Evolutionary conservation across 2,113 vertebrate species (phyloP).

Genomic region (Gymnogyps californianus): DNA sequence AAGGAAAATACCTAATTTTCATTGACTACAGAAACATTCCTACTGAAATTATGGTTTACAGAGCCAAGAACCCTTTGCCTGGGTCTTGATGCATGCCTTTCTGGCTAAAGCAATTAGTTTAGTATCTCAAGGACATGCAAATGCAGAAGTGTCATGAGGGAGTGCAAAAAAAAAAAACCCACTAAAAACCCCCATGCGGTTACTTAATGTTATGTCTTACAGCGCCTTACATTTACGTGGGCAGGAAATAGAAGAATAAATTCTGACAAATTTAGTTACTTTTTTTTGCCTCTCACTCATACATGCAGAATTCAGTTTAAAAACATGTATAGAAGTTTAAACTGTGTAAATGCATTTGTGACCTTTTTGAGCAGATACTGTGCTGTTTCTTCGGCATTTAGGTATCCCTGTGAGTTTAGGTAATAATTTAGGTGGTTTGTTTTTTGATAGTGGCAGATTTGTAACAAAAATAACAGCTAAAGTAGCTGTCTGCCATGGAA

Average conservation of each 20-base stretch:
- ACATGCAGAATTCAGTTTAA: neutral
- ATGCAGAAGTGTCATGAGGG: neutral
- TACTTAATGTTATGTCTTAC: neutral
- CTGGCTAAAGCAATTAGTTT: neutral
- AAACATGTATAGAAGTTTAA: neutral
- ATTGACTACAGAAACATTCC: neutral
- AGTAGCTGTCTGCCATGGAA: neutral
- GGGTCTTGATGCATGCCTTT: neutral
- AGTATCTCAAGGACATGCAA: neutral
- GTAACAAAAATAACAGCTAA: neutral
- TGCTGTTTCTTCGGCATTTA: neutral
- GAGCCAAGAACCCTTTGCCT: neutral
- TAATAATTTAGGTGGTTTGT: neutral
- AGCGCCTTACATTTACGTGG: accelerated
- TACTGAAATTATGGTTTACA: neutral
- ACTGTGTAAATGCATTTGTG: neutral
- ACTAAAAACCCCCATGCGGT: neutral
- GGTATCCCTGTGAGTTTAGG: neutral
- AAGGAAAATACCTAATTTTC: neutral
- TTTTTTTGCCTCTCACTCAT: neutral
- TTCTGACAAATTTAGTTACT: neutral
- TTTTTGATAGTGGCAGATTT: neutral
- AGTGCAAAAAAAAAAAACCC: neutral
- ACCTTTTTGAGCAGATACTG: neutral
- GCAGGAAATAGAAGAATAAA: neutral